phyloP scores from a whole-genome alignment of 2,113 vertebrate species.

The Syngnathus typhle region DNA sequence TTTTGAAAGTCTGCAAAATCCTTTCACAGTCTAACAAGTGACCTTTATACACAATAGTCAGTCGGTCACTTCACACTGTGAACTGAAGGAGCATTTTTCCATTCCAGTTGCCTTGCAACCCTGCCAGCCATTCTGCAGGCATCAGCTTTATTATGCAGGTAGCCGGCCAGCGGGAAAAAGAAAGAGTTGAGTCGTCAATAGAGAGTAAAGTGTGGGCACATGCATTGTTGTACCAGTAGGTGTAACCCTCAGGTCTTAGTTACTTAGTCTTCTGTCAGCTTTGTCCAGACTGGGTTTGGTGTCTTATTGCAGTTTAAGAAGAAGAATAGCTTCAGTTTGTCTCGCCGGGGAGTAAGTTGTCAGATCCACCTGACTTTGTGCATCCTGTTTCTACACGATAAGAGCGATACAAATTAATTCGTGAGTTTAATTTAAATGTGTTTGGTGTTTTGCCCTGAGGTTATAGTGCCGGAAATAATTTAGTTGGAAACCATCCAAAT shows the following conservation, averaged over 20 bases:
- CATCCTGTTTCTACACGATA: neutral
- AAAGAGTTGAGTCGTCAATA: neutral
- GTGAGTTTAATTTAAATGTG: too few relatives aligned
- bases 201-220: neutral
- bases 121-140: neutral
- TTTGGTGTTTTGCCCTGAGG: neutral
- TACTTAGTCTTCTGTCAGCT: neutral
- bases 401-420: neutral
- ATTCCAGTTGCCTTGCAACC: neutral
- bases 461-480: neutral
- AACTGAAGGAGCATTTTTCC: conserved; percentile 19
- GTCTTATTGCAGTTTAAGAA: neutral
- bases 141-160: neutral
- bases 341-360: neutral
- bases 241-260: neutral
- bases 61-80: conserved; percentile 9
- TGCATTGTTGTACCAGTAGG: neutral
- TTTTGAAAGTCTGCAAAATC: neutral
- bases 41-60: neutral
- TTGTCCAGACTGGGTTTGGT: neutral
- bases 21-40: neutral
- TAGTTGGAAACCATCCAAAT: neutral
- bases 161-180: neutral
- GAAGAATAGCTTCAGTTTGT: neutral
- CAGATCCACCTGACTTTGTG: neutral